Base-by-base conservation (phyloP, 1,140 invertebrate genomes). In the Oedothorax gibbosus region DNA sequence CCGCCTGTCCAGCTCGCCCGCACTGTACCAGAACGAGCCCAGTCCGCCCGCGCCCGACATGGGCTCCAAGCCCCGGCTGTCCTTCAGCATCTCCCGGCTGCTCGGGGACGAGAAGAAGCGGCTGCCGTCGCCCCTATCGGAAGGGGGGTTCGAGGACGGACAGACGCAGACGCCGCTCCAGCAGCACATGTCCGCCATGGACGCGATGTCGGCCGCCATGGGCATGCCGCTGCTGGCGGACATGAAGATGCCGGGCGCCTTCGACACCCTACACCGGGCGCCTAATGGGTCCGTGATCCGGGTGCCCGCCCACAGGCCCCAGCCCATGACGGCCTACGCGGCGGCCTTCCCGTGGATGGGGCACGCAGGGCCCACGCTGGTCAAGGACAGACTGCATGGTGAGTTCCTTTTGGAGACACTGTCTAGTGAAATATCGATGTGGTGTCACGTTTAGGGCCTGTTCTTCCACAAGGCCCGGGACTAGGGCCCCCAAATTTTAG, bases 341-440 rank as follows among this genome's bases (percentile, higher is more conserved):
- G 90, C 92, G 53, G 79, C 69, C 15, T 92, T 93, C 88, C 92
- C 90, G 11, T 90, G 90, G 88, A 90, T 92, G 84, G 93, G 93
- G 53, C 85, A 76, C 10, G 75, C 66, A 11, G 87, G 94, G 94
- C 87, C 93, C 93, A 91, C 94, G 87, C 94, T 96, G 88, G 94
- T 96, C 68, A 97, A 97, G 91, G 95, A 97, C 89, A 92, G 95
- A 90, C 90, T 97, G 81, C 94, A 95, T 91, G 95, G 95, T 96
- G 91, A 93, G 93, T 91, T n/a, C n/a, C n/a, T n/a, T n/a, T n/a
- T n/a, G n/a, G n/a, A 11, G 14, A 15, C 49, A 0, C 10, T 53
- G 15, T 20, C 1, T 66, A 2, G 35, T 2, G 35, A 35, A 35
- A 35, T 2, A 35, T 35, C n/a, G 35, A 35, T n/a, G n/a, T n/a